These are phyloP conservation scores for Labeo catla DNA, from an alignment of 2,113 vertebrate species.

Conservation along the genomic window DNA sequence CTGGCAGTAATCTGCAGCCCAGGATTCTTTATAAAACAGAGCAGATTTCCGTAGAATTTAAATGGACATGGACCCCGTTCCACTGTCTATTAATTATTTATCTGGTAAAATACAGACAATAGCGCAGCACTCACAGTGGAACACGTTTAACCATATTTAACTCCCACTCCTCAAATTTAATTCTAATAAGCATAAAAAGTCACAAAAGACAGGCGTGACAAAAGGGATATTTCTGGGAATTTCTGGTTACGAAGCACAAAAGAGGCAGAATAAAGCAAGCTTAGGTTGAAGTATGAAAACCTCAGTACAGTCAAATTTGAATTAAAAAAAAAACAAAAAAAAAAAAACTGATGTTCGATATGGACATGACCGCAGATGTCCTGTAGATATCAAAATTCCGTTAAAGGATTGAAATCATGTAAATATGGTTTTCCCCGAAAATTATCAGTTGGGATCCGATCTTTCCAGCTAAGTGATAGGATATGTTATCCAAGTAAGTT, in stretches of 20 bases:
- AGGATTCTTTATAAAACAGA: neutral
- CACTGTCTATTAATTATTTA: neutral
- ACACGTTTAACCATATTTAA: neutral
- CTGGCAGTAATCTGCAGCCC: neutral
- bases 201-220: neutral
- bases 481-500: slow-evolving; percentile 4
- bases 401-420: neutral
- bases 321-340: neutral
- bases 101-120: neutral
- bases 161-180: neutral
- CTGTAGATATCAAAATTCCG: neutral
- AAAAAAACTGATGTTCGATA: neutral
- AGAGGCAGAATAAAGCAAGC: neutral
- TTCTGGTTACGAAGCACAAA: neutral
- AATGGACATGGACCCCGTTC: neutral
- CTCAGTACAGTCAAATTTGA: neutral
- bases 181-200: neutral
- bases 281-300: neutral
- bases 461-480: neutral
- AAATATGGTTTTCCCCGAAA: neutral
- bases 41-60: neutral
- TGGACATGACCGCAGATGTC: neutral
- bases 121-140: neutral
- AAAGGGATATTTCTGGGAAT: neutral
- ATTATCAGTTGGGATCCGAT: neutral